Evolutionary conservation across 2,797 vertebrate species (phyloP), one percentile per base, ranked within the genome.

Genomic region (Dicrostonyx torquatus): DNA sequence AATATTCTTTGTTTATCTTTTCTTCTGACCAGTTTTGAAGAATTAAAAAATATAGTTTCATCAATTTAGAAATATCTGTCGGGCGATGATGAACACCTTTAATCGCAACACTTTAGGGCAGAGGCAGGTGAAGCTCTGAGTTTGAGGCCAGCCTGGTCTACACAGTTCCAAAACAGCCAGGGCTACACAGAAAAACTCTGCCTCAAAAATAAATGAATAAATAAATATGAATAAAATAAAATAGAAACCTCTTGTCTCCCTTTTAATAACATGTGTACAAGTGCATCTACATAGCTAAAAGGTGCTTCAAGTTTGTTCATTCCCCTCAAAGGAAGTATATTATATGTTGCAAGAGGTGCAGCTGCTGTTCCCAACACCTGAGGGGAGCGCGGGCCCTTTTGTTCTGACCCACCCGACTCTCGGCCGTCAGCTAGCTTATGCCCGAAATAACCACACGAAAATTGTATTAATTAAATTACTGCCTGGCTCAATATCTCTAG

Each of bases 21-120:
- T 43, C 43, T 43, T 6, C 43, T 43, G 43, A 43, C 43, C 43
- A 29, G 88, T 95, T 96, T 76, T 88, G 24, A 92, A 93, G 50
- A 87, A 92, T 94, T 94, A 9, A 18, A 89, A 97, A 89, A 40
- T 79, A 50, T 13, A 53, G 62, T 79, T 78, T 79, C 6, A 75
- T 84, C 75, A 29, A 78, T 87, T 89, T 62, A 6, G 40, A 92
- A 90, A n/a, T 75, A 84, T 53, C 45, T 72, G 9, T 11, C 9
- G 0, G 34, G n/a, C 8, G 0, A 20, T 37, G 68, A 9, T 18
- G 15, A 4, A 20, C 6, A 11, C 8, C 68, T 70, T 37, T 70
- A 70, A 70, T 37, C 15, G 18, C n/a, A 70, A n/a, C n/a, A 40
- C 68, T 70, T 1, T 20, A 37, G n/a, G 18, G n/a, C n/a, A 70